A percentile compares a stretch with the other conserved stretches of the same genome.
phyloP scores from a whole-genome alignment of 2,113 vertebrate species.

The Muntiacus muntjak region DNA sequence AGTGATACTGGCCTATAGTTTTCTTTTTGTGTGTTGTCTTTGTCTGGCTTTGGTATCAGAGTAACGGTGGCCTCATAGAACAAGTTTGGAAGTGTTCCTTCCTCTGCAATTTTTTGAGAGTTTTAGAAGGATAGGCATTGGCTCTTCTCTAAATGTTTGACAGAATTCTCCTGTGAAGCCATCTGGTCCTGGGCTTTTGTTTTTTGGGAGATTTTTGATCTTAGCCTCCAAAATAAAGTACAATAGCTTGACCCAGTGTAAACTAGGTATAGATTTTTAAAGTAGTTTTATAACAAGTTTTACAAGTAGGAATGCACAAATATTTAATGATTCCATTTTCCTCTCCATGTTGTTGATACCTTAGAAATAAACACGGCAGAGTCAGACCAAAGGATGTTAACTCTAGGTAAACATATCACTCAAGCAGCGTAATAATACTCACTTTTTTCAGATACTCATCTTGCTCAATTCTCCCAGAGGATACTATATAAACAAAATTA shows the following conservation, averaged over 20 bases:
- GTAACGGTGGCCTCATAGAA: background rate
- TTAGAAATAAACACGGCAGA: conserved; percentile 10
- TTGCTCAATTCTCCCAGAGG: background rate
- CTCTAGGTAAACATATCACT: background rate
- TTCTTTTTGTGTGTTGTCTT: background rate
- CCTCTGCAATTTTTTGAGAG: background rate
- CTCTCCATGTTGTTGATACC: background rate
- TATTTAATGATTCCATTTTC: conserved; percentile 33
- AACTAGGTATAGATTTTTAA: background rate
- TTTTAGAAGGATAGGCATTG: background rate
- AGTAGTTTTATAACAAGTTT: background rate
- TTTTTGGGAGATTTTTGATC: background rate
- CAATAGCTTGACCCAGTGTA: background rate
- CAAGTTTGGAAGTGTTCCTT: background rate
- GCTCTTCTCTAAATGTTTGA: background rate
- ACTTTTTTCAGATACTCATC: background rate
- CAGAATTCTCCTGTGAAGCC: background rate
- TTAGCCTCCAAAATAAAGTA: background rate
- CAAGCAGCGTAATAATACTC: background rate
- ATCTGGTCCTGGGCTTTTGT: background rate
- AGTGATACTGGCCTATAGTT: background rate
- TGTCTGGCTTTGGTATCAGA: background rate
- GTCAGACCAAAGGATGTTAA: background rate
- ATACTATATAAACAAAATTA: background rate
- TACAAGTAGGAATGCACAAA: background rate